Evolutionary conservation across 2,797 vertebrate species (phyloP).

Genomic region (Streptopelia turtur): DNA sequence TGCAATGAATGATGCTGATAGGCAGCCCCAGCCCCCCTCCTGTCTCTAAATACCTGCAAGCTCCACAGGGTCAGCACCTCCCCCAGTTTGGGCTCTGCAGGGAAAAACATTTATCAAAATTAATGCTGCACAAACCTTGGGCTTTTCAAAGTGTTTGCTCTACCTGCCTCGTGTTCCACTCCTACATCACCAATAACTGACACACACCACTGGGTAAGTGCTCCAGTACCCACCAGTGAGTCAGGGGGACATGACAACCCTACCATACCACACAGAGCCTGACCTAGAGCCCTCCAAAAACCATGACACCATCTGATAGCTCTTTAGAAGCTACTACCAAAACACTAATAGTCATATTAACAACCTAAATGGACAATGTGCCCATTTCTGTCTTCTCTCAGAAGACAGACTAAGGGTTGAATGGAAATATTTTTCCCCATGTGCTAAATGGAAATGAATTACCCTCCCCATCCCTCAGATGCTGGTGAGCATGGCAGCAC

Average conservation of each 20-base stretch:
- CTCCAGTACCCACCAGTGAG: not conserved
- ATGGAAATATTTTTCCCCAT: not conserved
- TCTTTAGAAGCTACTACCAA: not conserved
- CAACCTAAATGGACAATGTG: not conserved
- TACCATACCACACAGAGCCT: not conserved
- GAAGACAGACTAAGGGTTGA: not conserved
- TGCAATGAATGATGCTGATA: accelerated
- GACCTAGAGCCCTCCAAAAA: not conserved
- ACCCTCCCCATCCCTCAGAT: not conserved
- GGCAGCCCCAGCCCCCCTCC: not conserved
- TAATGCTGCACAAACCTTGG: not conserved
- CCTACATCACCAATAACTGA: not conserved
- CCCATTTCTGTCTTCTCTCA: not conserved
- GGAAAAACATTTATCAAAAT: not conserved
- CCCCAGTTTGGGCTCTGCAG: not conserved
- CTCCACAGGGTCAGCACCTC: not conserved
- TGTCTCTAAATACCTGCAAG: not conserved
- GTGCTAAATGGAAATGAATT: not conserved
- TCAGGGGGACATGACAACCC: not conserved
- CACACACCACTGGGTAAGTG: not conserved
- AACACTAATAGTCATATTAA: accelerated
- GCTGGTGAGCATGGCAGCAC: accelerated
- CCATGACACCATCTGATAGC: not conserved
- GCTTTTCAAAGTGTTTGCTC: accelerated
- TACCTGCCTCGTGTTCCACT: not conserved